These are phyloP conservation scores for Caenorhabditis drosophilae DNA, from an alignment of 2,888 invertebrate genomes.

Conservation along the genomic window DNA sequence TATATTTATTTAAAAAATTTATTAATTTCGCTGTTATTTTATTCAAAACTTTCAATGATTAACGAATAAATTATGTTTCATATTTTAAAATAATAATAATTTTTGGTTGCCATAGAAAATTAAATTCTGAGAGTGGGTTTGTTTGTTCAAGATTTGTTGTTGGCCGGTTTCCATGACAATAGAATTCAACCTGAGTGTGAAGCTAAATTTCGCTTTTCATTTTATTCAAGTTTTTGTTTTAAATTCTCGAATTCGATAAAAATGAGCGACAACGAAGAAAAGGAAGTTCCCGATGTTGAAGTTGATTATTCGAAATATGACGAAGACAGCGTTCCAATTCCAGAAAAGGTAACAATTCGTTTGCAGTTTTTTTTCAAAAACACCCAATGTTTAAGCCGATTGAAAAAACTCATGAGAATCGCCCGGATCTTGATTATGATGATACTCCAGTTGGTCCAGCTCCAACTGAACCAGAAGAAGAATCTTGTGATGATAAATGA, in stretches of 20 bases:
- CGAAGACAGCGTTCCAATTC: slow-evolving; percentile 54
- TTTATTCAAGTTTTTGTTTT: background rate
- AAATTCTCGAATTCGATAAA: too few species aligned
- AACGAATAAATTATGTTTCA: too few species aligned
- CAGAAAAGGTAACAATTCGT: slow-evolving; percentile 54
- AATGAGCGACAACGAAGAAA: slow-evolving; percentile 35
- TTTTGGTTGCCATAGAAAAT: too few species aligned
- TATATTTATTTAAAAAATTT: too few species aligned
- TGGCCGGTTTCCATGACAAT: slow-evolving; percentile 13
- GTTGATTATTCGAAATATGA: slow-evolving; percentile 54
- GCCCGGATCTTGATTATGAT: slow-evolving; percentile 60
- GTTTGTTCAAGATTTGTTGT: slow-evolving; percentile 18
- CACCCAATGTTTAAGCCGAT: slow-evolving; percentile 45
- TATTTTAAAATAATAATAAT: too few species aligned
- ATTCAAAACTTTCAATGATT: too few species aligned
- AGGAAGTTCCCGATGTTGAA: slow-evolving; percentile 20
- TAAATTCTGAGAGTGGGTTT: too few species aligned
- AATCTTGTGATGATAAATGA: background rate
- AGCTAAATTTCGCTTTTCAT: slow-evolving; percentile 15
- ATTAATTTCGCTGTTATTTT: too few species aligned
- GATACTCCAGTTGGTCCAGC: slow-evolving; percentile 62
- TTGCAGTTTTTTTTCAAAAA: too few species aligned
- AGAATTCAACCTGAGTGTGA: background rate
- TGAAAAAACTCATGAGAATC: slow-evolving; percentile 52
- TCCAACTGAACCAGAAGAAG: slow-evolving; percentile 14